These are phyloP conservation scores for Oasisia sp. DNA, from an alignment of 2,888 invertebrate species.

Conservation along the genomic window DNA sequence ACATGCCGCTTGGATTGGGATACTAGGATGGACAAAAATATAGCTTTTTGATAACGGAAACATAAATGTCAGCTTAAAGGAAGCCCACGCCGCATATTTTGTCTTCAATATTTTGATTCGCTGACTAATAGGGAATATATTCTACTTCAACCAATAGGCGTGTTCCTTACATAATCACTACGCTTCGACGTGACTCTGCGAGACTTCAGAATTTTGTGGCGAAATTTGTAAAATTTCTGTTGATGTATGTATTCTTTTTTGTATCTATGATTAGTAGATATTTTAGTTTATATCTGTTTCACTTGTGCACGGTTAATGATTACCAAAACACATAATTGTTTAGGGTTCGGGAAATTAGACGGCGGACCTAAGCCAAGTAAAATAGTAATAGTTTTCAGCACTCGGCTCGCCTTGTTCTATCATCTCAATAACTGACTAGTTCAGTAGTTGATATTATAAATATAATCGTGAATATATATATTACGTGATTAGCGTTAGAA, in stretches of 20 bases:
- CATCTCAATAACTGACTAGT: too few species aligned
- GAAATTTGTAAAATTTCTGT: neutral
- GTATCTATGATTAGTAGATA: neutral
- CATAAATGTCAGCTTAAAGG: neutral
- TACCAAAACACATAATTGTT: neutral
- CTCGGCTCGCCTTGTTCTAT: too few species aligned
- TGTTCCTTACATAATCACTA: neutral
- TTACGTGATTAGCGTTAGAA: too few species aligned
- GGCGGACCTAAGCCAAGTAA: neutral
- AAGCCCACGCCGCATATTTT: neutral
- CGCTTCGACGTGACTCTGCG: neutral
- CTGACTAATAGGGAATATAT: neutral
- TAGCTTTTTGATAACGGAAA: neutral
- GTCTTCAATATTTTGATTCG: neutral
- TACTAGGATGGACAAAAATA: neutral
- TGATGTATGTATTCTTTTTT: neutral
- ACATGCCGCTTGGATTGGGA: neutral
- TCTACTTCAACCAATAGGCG: neutral
- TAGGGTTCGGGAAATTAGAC: neutral
- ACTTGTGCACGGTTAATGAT: neutral
- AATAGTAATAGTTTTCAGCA: too few species aligned
- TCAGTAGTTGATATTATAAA: too few species aligned
- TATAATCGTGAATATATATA: too few species aligned
- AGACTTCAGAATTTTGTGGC: neutral
- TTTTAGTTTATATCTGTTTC: neutral